Evolutionary conservation across 2,797 vertebrate species (phyloP).

Genomic region (Ctenosaura bakeri): DNA sequence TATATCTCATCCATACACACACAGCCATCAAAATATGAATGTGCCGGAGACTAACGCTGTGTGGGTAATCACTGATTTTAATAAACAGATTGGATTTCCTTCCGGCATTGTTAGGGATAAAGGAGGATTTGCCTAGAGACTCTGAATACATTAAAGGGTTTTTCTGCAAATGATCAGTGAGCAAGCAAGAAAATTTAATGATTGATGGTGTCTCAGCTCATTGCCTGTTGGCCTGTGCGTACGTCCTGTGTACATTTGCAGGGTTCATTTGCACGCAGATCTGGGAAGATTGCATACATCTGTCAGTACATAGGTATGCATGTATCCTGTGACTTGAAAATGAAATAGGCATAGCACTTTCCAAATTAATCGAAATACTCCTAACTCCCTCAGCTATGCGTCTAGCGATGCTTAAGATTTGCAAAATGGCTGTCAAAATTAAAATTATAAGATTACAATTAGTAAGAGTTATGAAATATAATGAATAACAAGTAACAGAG

Average conservation of each 20-base stretch:
- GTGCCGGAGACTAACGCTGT: conserved; percentile 45
- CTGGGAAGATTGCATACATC: not conserved
- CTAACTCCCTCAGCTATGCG: no score
- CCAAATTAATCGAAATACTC: no score
- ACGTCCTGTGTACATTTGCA: not conserved
- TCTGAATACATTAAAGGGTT: conserved; percentile 72
- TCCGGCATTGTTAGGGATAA: conserved; percentile 64
- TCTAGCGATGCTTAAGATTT: no score
- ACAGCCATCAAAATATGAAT: not conserved
- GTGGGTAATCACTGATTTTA: conserved; percentile 65
- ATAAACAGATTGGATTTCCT: conserved; percentile 73
- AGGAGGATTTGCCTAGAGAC: conserved; percentile 72
- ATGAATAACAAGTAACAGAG: no score
- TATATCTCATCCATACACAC: not conserved
- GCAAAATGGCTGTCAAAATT: no score
- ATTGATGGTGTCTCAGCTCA: conserved; percentile 11
- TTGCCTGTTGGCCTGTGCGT: not conserved
- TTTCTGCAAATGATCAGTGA: conserved; percentile 65
- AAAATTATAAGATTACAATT: no score
- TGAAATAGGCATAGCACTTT: no score
- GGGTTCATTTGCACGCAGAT: not conserved
- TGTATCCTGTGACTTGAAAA: not conserved
- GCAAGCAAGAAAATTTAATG: conserved; percentile 60
- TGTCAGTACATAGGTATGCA: no score
- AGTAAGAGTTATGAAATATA: no score